Base-by-base conservation (phyloP, 2,797 vertebrate genomes). In the Hypotaenidia philippensis region DNA sequence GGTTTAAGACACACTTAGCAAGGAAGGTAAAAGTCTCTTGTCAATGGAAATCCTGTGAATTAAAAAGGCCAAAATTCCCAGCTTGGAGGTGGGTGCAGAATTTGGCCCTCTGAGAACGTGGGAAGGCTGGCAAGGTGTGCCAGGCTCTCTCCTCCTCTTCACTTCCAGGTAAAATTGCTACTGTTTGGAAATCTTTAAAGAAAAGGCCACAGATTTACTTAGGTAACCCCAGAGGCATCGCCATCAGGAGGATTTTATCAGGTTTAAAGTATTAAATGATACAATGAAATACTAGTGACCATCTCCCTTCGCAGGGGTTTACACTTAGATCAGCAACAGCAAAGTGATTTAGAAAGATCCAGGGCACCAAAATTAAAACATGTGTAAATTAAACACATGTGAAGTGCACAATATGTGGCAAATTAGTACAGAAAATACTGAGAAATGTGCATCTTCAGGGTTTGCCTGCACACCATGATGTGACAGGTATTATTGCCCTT, bases 401-500 rank as follows among this genome's bases (percentile, higher is more conserved):
- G 92, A 97, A 96, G 94, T 79, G 93, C 97, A 83, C 94, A 76
- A 97, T 96, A 96, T 96, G 97, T 95, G 97, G 98, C 97, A 98
- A 97, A 98, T 97, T 94, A 97, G 96, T 80, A 84, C 87, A 80
- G 96, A 96, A 97, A 96, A 87, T 93, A 95, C 78, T 12, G 90
- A 96, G 97, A 97, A 98, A 96, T 55, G 86, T 83, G 94, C 94
- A 89, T 96, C 97, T 96, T 96, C 68, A 83, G 82, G 82, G 90
- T 93, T 97, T 81, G 90, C 96, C 96, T 70, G 94, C 96, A 91
- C 94, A 90, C 93, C 49, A 32, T 95, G 96, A 97, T 94, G 96
- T 98, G 98, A 98, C 98, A 98, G 98, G 97, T 98, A 98, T 97
- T 96, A 97, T 96, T 97, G 98, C 97, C 96, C 97, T 98, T 97